Conservation (phyloP, 2,797 vertebrate genomes). For the Tiaroga cobitis region DNA sequence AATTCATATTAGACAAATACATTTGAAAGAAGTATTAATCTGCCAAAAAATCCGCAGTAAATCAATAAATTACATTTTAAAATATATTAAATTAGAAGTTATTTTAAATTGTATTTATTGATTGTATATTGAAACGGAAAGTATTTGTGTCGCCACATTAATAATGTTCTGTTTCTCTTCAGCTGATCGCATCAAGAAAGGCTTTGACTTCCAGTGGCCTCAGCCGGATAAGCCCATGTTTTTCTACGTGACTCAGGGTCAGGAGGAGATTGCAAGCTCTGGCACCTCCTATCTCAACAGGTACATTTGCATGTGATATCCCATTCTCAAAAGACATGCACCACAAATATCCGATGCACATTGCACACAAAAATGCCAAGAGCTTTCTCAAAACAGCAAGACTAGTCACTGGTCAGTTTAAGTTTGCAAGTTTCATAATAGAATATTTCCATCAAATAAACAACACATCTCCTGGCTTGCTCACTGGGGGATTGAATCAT, state of each 20-base stretch:
- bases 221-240: slow-evolving; percentile 99
- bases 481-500: not conserved
- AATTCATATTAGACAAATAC: no score
- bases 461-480: not conserved
- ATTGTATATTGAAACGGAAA: no score
- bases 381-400: not conserved
- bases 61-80: no score
- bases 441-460: not conserved
- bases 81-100: no score
- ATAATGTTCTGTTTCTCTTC: slow-evolving; percentile 9
- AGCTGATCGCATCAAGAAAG: slow-evolving; percentile 98
- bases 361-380: not conserved
- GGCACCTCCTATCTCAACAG: slow-evolving; percentile 98
- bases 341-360: not conserved
- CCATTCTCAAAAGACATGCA: not conserved
- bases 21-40: no score
- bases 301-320: slow-evolving; percentile 68
- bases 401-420: not conserved
- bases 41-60: no score
- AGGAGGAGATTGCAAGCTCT: slow-evolving; percentile 98
- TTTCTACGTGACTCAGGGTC: slow-evolving; percentile 98
- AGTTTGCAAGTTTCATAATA: not conserved
- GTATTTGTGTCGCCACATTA: not conserved
- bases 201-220: slow-evolving; percentile 99
- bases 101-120: not conserved